phyloP scores from a whole-genome alignment of 2,113 vertebrate species.

The Amblyornis subalaris region DNA sequence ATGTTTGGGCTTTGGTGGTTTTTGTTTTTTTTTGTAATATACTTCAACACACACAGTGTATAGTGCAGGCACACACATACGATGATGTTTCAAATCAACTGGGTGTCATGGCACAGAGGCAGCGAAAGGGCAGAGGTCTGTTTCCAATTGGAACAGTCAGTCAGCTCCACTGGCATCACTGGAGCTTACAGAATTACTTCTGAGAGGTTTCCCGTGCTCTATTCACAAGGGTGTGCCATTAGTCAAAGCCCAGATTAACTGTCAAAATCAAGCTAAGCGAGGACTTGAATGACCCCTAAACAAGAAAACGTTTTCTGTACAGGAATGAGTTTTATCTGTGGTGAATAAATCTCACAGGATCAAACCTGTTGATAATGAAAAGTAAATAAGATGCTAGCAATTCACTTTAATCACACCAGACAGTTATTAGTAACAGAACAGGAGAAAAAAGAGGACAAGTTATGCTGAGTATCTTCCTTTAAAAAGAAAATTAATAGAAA shows the following conservation, averaged over 20 bases:
- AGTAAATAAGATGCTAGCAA: neutral
- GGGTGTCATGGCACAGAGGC: neutral
- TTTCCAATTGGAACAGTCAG: neutral
- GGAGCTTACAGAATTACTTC: neutral
- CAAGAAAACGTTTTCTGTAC: neutral
- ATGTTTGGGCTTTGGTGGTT: neutral
- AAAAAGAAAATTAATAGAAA: constrained; percentile 7
- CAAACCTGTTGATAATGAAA: neutral
- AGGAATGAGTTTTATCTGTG: neutral
- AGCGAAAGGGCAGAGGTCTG: neutral
- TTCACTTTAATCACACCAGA: neutral
- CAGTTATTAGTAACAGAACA: neutral
- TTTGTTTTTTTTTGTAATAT: neutral
- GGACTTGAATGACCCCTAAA: neutral
- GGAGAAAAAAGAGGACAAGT: neutral
- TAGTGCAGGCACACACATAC: neutral
- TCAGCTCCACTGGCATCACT: neutral
- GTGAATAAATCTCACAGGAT: neutral
- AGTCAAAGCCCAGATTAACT: neutral
- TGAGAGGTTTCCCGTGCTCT: neutral
- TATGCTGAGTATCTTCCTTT: neutral
- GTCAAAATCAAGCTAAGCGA: neutral
- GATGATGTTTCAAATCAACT: neutral
- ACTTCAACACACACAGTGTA: neutral
- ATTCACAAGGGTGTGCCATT: neutral